Evolutionary conservation across 1,140 invertebrate genomes (phyloP), one percentile per base, ranked within the genome.

Genomic region (Drosophila auraria): DNA sequence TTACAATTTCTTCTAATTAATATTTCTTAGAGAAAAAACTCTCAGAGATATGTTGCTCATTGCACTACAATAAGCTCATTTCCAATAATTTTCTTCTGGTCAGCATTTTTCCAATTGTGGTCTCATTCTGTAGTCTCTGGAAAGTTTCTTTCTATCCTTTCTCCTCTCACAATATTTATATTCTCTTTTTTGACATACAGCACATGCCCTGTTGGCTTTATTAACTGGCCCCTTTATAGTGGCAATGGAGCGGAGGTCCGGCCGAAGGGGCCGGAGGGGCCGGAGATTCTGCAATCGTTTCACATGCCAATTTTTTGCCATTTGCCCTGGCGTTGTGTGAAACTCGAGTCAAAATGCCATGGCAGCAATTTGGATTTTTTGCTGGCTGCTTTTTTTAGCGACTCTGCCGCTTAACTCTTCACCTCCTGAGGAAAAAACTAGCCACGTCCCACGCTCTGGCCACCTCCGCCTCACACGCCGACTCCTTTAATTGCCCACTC

Each of bases 401-500:
- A 38, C 49, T 56, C 53, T 15, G 25, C 45, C 74, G 51, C 64
- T 78, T 78, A 71, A 62, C 71, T 69, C 47, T 79, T 74, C 53
- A 61, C 44, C 61, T 78, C 36, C 23, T 50, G 61, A 17, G 53
- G 30, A 64, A 64, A 60, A 86, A 83, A 73, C 71, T 78, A 72
- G 47, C 79, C 74, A 64, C 60, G 47, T 60, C 44, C 58, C 71
- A 70, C 47, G 30, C 49, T 30, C 40, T 3, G 42, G 5, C 17
- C 30, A 30, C 42, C 64, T 33, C 12, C 23, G 23, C 30, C 57
- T 27, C 53, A 71, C 53, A 59, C 45, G 14, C 51, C 14, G 54
- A 23, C 44, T 59, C 70, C 68, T 87, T 84, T 87, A 87, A 87
- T 87, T 87, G 84, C 73, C 84, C 69, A 80, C 81, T 84, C 78